Base-by-base conservation (phyloP, 1,140 invertebrate genomes). In the Plutomurus gul region DNA sequence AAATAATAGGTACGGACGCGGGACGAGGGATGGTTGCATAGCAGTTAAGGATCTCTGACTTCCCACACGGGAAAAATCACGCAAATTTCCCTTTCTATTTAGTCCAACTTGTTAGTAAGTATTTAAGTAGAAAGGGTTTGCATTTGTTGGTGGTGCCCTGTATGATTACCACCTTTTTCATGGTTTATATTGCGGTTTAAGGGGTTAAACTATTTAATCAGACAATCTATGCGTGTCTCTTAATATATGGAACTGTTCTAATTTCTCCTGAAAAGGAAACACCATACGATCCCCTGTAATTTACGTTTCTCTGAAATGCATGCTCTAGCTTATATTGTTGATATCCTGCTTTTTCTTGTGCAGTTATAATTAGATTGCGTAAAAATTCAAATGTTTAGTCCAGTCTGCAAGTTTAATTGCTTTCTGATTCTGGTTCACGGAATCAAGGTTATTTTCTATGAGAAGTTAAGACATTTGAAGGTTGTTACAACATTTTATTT, bases 1-100 rank as follows among this genome's bases (percentile, higher is more conserved):
- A n/a, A n/a, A n/a, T n/a, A n/a, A n/a, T n/a, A n/a, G n/a, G n/a
- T n/a, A n/a, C n/a, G n/a, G n/a, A n/a, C n/a, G n/a, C n/a, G n/a
- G n/a, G n/a, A n/a, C 16, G 56, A 65, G 22, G 4, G 27, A 36
- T 11, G n/a, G 39, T 13, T 3, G n/a, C 2, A 43, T 16, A 47
- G n/a, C 16, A 36, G 30, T 65, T 65, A 65, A 65, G 56, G 16
- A 36, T 65, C 56, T 65, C 25, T n/a, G n/a, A 65, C 36, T 65
- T 65, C 56, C 56, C 56, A 65, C 56, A 65, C 56, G 56, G 39
- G 56, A 65, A 65, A 65, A 65, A 65, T 65, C 56, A 65, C 56
- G 56, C 56, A 18, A 65, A 65, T 13, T 65, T 33, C 13, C 16
- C 27, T 11, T 36, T n/a, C n/a, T n/a, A n/a, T n/a, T n/a, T n/a